Evolutionary conservation across 2,113 vertebrate species (phyloP).

Genomic region (Anolis carolinensis): DNA sequence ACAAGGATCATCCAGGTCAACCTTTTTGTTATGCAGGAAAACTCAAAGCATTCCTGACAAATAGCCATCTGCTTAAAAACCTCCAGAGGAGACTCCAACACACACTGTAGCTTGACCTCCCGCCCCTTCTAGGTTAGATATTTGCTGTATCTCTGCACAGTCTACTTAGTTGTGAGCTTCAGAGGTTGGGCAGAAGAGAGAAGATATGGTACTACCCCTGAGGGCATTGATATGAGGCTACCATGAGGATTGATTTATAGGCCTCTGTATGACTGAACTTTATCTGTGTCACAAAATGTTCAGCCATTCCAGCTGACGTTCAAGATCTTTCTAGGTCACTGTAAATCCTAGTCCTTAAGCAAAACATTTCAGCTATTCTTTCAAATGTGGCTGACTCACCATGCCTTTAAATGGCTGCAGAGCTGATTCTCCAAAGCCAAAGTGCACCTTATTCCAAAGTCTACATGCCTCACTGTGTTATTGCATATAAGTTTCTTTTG

Average conservation of each 20-base stretch:
- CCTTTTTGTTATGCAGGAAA: no score
- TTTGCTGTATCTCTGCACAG: background rate
- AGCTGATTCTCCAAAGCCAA: background rate
- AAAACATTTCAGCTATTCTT: background rate
- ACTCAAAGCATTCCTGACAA: no score
- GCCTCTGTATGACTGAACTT: background rate
- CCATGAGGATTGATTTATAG: background rate
- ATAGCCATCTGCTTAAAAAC: no score
- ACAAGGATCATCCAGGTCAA: no score
- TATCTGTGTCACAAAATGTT: background rate
- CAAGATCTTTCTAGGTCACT: background rate
- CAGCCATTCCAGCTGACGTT: background rate
- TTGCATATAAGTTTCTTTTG: background rate
- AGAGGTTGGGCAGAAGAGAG: no score
- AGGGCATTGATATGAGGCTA: background rate
- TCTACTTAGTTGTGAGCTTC: no score
- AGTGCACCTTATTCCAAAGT: background rate
- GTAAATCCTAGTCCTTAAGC: background rate
- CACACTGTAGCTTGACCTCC: background rate
- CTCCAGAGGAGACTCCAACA: no score
- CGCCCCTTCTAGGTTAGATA: background rate
- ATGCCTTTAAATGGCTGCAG: background rate
- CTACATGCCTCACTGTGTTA: background rate
- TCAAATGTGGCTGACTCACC: background rate
- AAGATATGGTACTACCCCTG: background rate